A percentile compares a stretch with the other conserved stretches of the same genome.
phyloP scores from a whole-genome alignment of 2,888 invertebrate species.

The Glaucopsyche alexis region DNA sequence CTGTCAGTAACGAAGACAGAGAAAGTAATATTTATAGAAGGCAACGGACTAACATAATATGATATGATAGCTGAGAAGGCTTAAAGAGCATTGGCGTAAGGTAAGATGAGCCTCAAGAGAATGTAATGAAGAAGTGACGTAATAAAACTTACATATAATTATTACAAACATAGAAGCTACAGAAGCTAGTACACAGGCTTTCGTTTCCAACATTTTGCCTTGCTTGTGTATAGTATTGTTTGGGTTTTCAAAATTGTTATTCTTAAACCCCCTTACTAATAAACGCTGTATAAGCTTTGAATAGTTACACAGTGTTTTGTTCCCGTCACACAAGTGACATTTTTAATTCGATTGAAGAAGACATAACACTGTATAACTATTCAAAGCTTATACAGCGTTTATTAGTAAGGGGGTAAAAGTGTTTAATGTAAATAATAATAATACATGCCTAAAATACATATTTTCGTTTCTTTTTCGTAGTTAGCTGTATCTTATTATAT shows the following conservation, averaged over 20 bases:
- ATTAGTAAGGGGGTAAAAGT: too few relatives aligned
- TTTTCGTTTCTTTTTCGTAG: neutral
- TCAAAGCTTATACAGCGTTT: too few relatives aligned
- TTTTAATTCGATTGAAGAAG: too few relatives aligned
- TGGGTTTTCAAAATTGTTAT: neutral
- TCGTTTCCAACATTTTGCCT: neutral
- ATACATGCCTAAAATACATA: too few relatives aligned
- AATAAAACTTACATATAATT: neutral
- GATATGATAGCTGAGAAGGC: constrained; percentile 4
- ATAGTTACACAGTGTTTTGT: too few relatives aligned
- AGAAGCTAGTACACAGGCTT: neutral
- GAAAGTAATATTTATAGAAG: constrained; percentile 21
- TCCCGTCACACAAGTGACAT: too few relatives aligned
- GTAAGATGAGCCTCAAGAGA: constrained; percentile 17
- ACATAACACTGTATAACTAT: too few relatives aligned
- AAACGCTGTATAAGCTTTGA: too few relatives aligned
- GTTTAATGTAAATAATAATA: neutral
- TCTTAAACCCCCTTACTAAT: too few relatives aligned
- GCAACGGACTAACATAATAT: neutral
- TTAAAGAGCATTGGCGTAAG: neutral
- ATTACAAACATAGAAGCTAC: neutral
- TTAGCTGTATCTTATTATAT: neutral
- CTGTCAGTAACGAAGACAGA: neutral
- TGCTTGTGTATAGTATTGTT: neutral
- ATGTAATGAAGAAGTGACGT: constrained; percentile 1